Conservation (phyloP, 1,140 invertebrate genomes). For the Pogonognathellus flavescens region DNA sequence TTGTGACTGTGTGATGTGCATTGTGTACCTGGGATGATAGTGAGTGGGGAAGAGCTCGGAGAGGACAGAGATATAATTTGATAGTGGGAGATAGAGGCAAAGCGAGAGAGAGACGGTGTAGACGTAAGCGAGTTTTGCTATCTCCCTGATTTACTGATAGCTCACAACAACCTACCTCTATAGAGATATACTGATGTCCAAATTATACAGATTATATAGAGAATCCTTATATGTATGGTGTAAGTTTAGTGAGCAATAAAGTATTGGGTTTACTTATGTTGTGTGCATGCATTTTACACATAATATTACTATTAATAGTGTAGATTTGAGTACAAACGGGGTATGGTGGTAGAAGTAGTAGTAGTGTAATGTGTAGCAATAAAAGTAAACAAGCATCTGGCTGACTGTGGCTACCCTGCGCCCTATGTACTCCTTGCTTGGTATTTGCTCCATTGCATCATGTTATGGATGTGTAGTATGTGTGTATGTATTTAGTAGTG, state of each 20-base stretch:
- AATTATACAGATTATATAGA: too few relatives aligned
- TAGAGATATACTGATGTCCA: too few relatives aligned
- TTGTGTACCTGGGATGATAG: not conserved
- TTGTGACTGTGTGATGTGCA: too few relatives aligned
- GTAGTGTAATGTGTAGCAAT: constrained; percentile 2
- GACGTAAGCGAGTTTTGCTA: constrained; percentile 2
- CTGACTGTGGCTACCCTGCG: not conserved
- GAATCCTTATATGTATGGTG: too few relatives aligned
- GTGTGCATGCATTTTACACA: too few relatives aligned
- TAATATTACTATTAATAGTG: too few relatives aligned
- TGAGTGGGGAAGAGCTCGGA: constrained; percentile 15
- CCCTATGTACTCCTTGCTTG: not conserved
- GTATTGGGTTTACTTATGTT: too few relatives aligned
- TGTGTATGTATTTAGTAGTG: constrained; percentile 21
- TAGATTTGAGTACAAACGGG: not conserved
- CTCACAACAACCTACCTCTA: not conserved
- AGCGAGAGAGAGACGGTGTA: not conserved
- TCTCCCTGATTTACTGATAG: constrained; percentile 22
- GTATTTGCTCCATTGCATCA: not conserved
- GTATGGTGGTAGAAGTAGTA: not conserved
- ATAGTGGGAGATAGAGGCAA: not conserved
- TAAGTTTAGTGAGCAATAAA: too few relatives aligned
- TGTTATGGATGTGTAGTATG: not conserved
- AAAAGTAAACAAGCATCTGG: constrained; percentile 5
- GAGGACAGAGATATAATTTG: not conserved